Evolutionary conservation across 2,888 invertebrate species (phyloP).

Genomic region (Clusia tigrina): DNA sequence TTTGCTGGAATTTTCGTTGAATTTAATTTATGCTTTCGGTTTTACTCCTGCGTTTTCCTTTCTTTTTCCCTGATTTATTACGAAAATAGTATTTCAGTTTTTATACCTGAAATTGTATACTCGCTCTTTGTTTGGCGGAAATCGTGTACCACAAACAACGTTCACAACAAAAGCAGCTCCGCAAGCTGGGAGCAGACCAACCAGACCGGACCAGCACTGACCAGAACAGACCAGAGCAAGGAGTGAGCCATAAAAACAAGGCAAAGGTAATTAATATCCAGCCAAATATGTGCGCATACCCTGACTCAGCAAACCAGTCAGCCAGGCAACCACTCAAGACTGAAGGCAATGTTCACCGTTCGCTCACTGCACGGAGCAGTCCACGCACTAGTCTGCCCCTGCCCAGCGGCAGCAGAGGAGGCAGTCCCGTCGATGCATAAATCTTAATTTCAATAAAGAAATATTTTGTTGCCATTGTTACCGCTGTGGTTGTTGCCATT

Average conservation of each 20-base stretch:
- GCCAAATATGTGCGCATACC: background rate
- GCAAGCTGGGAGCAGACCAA: background rate
- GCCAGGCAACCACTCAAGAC: slow-evolving; percentile 11
- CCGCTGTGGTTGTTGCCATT: background rate
- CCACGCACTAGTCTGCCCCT: background rate
- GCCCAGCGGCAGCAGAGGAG: background rate
- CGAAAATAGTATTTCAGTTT: no score
- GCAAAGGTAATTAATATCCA: slow-evolving; percentile 9
- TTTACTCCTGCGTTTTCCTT: no score
- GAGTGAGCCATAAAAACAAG: background rate
- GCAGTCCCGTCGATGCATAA: slow-evolving; percentile 5
- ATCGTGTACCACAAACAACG: slow-evolving; percentile 5
- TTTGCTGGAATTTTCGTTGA: no score
- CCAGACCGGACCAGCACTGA: background rate
- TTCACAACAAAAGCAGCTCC: background rate
- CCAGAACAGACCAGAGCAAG: background rate
- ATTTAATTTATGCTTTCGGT: no score
- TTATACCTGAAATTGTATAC: slow-evolving; percentile 3
- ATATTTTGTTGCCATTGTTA: slow-evolving; percentile 2
- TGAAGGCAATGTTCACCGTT: no score
- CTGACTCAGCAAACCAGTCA: slow-evolving; percentile 11
- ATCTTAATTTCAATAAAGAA: slow-evolving; percentile 12
- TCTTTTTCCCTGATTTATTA: background rate
- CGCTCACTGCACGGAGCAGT: no score
- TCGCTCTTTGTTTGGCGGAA: background rate